These are phyloP conservation scores for Poecile montanus DNA, from an alignment of 2,797 vertebrate genomes.

Conservation along the genomic window DNA sequence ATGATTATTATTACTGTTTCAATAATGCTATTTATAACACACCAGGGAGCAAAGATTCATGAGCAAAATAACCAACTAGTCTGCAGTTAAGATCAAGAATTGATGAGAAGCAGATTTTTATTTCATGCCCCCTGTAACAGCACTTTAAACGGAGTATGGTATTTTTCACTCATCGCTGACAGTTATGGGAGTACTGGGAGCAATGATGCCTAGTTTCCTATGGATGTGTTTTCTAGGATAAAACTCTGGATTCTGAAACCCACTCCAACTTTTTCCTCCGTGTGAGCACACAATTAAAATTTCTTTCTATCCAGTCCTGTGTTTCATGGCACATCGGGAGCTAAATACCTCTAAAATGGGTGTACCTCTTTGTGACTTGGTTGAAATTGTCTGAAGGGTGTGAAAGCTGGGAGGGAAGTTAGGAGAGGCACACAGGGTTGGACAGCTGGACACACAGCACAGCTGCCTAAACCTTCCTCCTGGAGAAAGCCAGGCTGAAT, in stretches of 20 bases:
- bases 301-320: not conserved
- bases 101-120: conserved; percentile 63
- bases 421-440: not conserved
- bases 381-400: not conserved
- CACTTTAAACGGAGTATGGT: conserved; percentile 18
- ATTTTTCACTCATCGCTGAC: conserved; percentile 42
- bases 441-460: not conserved
- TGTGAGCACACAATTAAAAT: not conserved
- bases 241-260: not conserved
- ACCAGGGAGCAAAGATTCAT: conserved; percentile 35
- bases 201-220: conserved; percentile 19
- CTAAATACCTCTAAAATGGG: not conserved
- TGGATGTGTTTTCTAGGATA: conserved; percentile 49
- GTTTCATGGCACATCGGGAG: not conserved
- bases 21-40: conserved; percentile 55
- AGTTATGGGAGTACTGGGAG: conserved; percentile 38
- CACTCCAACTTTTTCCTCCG: not conserved
- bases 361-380: not conserved
- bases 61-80: conserved; percentile 35
- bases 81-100: conserved; percentile 46
- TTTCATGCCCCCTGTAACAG: conserved; percentile 56
- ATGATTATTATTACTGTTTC: conserved; percentile 56
- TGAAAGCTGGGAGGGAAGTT: not conserved
- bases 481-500: not conserved
- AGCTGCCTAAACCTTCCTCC: not conserved